Evolutionary conservation across 2,888 invertebrate genomes (phyloP).

Genomic region (Erpobdella octoculata): DNA sequence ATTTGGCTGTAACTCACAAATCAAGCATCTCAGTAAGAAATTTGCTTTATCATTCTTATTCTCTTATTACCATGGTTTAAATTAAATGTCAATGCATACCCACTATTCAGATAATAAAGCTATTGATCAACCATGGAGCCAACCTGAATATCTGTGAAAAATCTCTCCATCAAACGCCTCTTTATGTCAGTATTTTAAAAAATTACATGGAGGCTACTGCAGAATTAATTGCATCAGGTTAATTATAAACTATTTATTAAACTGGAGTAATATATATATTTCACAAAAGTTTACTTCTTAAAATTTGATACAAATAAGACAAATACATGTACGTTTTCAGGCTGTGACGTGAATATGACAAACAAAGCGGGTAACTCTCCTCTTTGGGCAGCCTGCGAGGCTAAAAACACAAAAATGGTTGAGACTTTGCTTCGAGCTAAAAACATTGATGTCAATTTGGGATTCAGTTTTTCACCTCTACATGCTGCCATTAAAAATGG

Average conservation of each 20-base stretch:
- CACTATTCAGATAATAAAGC: conserved; percentile 41
- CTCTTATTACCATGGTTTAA: not conserved
- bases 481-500: conserved; percentile 45
- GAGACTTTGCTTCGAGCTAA: conserved; percentile 40
- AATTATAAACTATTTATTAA: not conserved
- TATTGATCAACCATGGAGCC: conserved; percentile 44
- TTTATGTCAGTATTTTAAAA: conserved; percentile 45
- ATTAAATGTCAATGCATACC: not conserved
- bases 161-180: conserved; percentile 37
- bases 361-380: conserved; percentile 43
- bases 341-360: conserved; percentile 45
- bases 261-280: not conserved
- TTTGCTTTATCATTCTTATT: not conserved
- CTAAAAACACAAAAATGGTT: conserved; percentile 43
- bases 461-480: conserved; percentile 40
- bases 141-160: conserved; percentile 42
- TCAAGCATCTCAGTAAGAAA: conserved; percentile 28
- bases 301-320: not conserved
- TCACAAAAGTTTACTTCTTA: no score
- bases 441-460: conserved; percentile 39
- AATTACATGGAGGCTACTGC: conserved; percentile 43
- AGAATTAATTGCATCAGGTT: conserved; percentile 45
- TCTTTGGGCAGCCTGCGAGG: conserved; percentile 46
- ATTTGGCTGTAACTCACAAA: conserved; percentile 42
- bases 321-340: conserved; percentile 37